Percentiles rank a stretch among this genome's conserved stretches.
Evolutionary conservation across 2,888 invertebrate genomes (phyloP).

Genomic region (Noctua comes): DNA sequence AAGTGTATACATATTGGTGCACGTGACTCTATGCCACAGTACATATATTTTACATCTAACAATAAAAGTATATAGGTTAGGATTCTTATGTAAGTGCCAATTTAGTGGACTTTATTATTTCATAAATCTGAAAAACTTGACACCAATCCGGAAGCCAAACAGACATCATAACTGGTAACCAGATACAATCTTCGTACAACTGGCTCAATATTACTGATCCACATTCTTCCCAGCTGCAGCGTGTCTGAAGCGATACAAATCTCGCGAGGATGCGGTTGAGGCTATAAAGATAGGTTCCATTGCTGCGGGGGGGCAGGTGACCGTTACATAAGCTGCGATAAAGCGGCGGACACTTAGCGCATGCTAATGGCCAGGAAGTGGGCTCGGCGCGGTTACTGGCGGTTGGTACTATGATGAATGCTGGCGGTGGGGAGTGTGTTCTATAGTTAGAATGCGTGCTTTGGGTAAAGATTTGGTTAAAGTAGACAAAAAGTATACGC

Average conservation of each 20-base stretch:
- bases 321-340: constrained; percentile 66
- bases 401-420: constrained; percentile 45
- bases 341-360: constrained; percentile 43
- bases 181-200: constrained; percentile 34
- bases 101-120: neutral
- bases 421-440: neutral
- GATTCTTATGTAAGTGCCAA: too few relatives aligned
- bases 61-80: too few relatives aligned
- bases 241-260: constrained; percentile 32
- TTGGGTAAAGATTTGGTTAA: constrained; percentile 19
- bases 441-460: constrained; percentile 33
- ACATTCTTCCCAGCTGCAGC: constrained; percentile 30
- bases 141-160: constrained; percentile 18
- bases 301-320: constrained; percentile 50
- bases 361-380: constrained; percentile 73
- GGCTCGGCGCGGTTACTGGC: constrained; percentile 27
- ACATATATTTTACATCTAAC: too few relatives aligned
- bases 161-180: constrained; percentile 16
- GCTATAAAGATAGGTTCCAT: constrained; percentile 47
- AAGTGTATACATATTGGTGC: too few relatives aligned
- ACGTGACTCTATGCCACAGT: too few relatives aligned
- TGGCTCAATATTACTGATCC: constrained; percentile 18
- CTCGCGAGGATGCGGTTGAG: constrained; percentile 2
- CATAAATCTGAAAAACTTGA: neutral
- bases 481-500: neutral